phyloP scores from a whole-genome alignment of 2,888 invertebrate species.

The Drosophila subsilvestris region DNA sequence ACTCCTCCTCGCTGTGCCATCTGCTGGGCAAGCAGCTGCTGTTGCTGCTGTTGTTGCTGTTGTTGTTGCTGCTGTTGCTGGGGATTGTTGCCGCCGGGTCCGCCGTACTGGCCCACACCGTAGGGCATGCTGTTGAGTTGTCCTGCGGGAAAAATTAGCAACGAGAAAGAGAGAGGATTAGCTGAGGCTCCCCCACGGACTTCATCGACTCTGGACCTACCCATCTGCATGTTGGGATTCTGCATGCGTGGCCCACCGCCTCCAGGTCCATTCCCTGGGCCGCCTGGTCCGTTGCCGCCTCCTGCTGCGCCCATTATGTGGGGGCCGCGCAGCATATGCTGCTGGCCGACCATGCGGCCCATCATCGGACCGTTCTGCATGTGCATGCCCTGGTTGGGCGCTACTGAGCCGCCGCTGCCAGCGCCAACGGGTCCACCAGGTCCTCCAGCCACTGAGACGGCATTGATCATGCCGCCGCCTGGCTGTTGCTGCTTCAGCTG shows the following conservation, averaged over 20 bases:
- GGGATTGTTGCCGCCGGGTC: conserved; percentile 70
- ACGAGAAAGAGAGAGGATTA: background rate
- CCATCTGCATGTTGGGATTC: conserved; percentile 84
- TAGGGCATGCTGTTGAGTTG: conserved; percentile 83
- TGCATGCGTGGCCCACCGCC: conserved; percentile 87
- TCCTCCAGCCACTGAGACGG: conserved; percentile 76
- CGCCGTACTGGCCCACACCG: conserved; percentile 81
- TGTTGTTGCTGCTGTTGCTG: conserved; percentile 43
- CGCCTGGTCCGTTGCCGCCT: conserved; percentile 54
- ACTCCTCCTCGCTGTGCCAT: conserved; percentile 80
- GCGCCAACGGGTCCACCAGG: conserved; percentile 72
- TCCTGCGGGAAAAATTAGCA: conserved; percentile 57
- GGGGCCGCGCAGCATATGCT: conserved; percentile 83
- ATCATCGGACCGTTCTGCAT: conserved; percentile 91
- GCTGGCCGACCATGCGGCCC: conserved; percentile 83
- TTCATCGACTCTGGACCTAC: conserved; percentile 55
- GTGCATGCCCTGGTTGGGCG: conserved; percentile 82
- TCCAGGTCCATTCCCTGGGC: conserved; percentile 71
- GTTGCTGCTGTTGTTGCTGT: conserved; percentile 67
- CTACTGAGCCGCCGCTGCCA: conserved; percentile 85
- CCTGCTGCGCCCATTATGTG: conserved; percentile 83
- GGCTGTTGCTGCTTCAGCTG: conserved; percentile 91
- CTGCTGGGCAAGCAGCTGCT: conserved; percentile 81
- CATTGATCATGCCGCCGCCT: conserved; percentile 90
- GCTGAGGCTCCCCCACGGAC: background rate